Evolutionary conservation across 2,113 vertebrate genomes (phyloP).

Genomic region (Tychaedon coryphoeus): DNA sequence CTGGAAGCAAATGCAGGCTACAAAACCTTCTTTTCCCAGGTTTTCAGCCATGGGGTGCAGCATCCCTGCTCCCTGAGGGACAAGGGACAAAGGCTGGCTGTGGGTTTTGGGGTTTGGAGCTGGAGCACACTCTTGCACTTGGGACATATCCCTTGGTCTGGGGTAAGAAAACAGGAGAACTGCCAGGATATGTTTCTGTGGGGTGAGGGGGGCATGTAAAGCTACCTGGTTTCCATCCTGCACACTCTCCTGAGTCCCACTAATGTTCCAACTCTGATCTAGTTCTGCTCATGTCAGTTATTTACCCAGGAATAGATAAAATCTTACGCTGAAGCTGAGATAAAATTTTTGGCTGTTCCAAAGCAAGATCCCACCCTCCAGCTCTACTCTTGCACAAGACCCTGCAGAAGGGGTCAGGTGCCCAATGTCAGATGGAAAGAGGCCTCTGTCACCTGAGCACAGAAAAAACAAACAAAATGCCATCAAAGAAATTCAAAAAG

Average conservation of each 20-base stretch:
- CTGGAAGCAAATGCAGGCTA: neutral
- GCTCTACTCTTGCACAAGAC: neutral
- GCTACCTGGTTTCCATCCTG: neutral
- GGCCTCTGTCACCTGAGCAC: neutral
- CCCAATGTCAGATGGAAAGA: neutral
- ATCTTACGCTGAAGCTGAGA: neutral
- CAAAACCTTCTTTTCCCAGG: neutral
- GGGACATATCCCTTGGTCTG: neutral
- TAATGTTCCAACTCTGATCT: neutral
- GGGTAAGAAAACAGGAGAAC: neutral
- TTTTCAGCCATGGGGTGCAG: neutral
- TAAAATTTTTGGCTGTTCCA: neutral
- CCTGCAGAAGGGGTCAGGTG: neutral
- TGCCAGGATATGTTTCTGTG: neutral
- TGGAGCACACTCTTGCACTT: neutral
- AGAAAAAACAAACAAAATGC: neutral
- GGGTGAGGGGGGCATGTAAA: accelerated
- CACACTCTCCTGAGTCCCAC: neutral
- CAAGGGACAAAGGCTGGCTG: neutral
- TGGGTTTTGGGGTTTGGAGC: neutral
- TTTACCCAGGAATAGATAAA: neutral
- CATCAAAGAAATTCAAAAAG: neutral
- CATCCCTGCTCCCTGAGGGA: neutral
- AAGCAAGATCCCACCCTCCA: neutral
- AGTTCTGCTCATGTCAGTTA: neutral